These are phyloP conservation scores for Glossophaga mutica DNA, from an alignment of 2,797 vertebrate genomes.

Conservation along the genomic window DNA sequence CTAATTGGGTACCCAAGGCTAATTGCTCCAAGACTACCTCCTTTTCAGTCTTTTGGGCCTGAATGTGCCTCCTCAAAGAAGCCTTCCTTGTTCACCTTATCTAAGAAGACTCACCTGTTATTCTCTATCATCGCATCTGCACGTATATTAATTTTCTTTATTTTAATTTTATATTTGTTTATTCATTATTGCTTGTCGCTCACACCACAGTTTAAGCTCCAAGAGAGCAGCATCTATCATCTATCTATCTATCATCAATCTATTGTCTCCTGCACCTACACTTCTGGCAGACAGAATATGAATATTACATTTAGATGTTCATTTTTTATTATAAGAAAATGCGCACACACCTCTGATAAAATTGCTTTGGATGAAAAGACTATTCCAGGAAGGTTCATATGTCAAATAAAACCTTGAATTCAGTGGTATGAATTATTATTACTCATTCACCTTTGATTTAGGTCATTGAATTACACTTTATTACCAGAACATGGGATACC, in stretches of 20 bases:
- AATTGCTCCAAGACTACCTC: background rate
- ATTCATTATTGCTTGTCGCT: background rate
- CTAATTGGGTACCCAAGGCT: background rate
- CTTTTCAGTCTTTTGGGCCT: background rate
- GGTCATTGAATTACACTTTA: background rate
- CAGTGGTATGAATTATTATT: background rate
- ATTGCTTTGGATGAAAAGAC: background rate
- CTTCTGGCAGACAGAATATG: background rate
- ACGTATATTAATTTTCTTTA: background rate
- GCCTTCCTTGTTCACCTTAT: background rate
- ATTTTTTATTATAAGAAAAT: slow-evolving; percentile 5
- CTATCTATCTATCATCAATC: background rate
- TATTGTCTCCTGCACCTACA: background rate
- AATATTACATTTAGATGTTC: background rate
- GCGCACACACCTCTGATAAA: background rate
- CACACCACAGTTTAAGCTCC: background rate
- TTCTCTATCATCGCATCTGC: background rate
- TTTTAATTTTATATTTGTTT: background rate
- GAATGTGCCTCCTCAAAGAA: background rate
- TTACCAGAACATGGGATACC: background rate
- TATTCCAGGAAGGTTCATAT: background rate
- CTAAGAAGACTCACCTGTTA: background rate
- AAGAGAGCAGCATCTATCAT: background rate
- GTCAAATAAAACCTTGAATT: slow-evolving; percentile 7
- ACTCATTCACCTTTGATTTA: background rate